These are phyloP conservation scores for Tenebrio molitor DNA, from an alignment of 1,140 invertebrate species.

Conservation along the genomic window DNA sequence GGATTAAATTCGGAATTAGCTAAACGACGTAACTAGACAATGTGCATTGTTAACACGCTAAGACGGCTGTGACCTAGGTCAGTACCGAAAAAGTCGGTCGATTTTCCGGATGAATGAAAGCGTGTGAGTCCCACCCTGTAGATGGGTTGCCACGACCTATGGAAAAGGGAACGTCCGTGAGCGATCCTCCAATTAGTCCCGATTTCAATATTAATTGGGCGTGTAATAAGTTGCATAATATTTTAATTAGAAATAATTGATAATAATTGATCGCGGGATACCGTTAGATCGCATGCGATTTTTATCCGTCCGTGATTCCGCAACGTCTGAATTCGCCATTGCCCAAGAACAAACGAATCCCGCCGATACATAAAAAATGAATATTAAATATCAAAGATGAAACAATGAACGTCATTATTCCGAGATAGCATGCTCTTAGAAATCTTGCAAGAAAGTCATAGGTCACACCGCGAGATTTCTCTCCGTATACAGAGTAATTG, in stretches of 20 bases:
- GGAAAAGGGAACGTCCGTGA: too few species aligned
- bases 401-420: constrained; percentile 32
- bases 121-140: not conserved
- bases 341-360: too few species aligned
- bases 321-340: too few species aligned
- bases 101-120: not conserved
- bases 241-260: constrained; percentile 8
- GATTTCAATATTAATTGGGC: constrained; percentile 12
- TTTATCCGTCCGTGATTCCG: too few species aligned
- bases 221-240: constrained; percentile 14
- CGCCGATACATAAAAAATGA: not conserved
- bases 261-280: not conserved
- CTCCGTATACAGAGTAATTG: constrained; percentile 40
- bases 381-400: constrained; percentile 14
- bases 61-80: not conserved
- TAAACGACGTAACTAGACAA: not conserved
- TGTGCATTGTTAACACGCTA: not conserved
- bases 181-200: not conserved
- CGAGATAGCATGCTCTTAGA: constrained; percentile 36
- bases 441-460: constrained; percentile 38
- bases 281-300: not conserved
- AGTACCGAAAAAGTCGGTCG: not conserved
- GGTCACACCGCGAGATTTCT: constrained; percentile 35
- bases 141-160: too few species aligned
- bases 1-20: not conserved